Evolutionary conservation across 2,888 invertebrate species (phyloP).

Genomic region (Aphelenchoides bicaudatus): DNA sequence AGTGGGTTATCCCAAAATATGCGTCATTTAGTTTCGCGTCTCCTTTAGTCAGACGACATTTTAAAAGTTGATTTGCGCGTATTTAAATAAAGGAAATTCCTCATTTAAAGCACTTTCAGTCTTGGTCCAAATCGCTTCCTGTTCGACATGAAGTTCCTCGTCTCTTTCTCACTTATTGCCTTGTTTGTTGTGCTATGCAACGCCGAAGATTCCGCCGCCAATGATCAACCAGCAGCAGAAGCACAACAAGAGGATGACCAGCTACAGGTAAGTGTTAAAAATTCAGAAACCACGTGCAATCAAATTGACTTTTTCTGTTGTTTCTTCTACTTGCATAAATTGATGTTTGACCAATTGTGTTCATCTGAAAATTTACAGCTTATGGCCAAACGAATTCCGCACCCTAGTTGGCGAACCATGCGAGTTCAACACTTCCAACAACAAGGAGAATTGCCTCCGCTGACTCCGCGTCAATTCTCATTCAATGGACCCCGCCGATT

Average conservation of each 20-base stretch:
- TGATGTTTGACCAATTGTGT: constrained; percentile 97
- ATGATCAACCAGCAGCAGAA: neutral
- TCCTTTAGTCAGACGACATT: no score
- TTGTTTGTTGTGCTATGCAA: neutral
- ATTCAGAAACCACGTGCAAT: neutral
- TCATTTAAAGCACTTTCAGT: no score
- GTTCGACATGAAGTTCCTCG: constrained; percentile 2
- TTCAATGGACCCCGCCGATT: no score
- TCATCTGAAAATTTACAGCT: constrained; percentile 64
- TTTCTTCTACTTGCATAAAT: constrained; percentile 69
- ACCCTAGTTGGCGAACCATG: constrained; percentile 27
- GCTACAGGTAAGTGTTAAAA: neutral
- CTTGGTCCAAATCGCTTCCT: neutral
- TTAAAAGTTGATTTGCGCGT: no score
- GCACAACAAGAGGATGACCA: no score
- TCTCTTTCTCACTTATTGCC: neutral
- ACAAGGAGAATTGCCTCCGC: constrained; percentile 15
- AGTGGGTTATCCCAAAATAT: no score
- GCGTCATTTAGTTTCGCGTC: no score
- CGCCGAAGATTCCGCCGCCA: no score
- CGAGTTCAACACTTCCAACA: constrained; percentile 24
- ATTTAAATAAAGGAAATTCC: no score
- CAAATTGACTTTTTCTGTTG: neutral
- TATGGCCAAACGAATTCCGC: constrained; percentile 26
- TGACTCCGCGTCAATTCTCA: no score